Evolutionary conservation across 2,888 invertebrate species (phyloP).

Genomic region (Pollenia amentaria): DNA sequence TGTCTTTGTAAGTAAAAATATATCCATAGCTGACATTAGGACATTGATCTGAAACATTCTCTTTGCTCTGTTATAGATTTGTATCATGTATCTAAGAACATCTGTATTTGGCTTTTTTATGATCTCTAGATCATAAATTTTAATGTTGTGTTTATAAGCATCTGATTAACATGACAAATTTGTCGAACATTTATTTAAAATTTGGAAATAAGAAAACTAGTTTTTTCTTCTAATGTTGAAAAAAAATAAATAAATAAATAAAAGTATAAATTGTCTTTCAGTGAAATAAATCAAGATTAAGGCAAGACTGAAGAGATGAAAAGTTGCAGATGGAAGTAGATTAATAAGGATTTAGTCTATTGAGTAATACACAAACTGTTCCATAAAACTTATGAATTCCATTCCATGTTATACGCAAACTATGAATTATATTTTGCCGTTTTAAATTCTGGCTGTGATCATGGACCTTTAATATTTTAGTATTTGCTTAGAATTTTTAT

Average conservation of each 20-base stretch:
- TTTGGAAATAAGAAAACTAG: conserved; percentile 18
- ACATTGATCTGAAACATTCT: conserved; percentile 57
- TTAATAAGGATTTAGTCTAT: no score
- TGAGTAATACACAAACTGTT: no score
- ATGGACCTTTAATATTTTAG: no score
- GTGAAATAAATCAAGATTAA: conserved; percentile 54
- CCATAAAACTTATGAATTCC: no score
- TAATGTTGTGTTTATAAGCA: conserved; percentile 66
- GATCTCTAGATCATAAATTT: conserved; percentile 70
- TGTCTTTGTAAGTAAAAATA: conserved; percentile 38
- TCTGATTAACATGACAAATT: conserved; percentile 74
- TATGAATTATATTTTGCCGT: no score
- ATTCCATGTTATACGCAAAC: no score
- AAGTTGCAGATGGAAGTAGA: not conserved
- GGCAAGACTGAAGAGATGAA: not conserved
- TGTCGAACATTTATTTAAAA: conserved; percentile 63
- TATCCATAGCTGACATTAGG: not conserved
- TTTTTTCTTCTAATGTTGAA: not conserved
- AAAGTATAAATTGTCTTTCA: not conserved
- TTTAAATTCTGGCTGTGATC: no score
- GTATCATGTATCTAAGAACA: conserved; percentile 20
- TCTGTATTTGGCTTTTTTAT: conserved; percentile 46
- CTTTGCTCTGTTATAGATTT: not conserved
- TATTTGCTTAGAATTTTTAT: no score
- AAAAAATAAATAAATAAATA: conserved; percentile 1